Evolutionary conservation across 2,113 vertebrate species (phyloP).

Genomic region (Hippocampus comes): DNA sequence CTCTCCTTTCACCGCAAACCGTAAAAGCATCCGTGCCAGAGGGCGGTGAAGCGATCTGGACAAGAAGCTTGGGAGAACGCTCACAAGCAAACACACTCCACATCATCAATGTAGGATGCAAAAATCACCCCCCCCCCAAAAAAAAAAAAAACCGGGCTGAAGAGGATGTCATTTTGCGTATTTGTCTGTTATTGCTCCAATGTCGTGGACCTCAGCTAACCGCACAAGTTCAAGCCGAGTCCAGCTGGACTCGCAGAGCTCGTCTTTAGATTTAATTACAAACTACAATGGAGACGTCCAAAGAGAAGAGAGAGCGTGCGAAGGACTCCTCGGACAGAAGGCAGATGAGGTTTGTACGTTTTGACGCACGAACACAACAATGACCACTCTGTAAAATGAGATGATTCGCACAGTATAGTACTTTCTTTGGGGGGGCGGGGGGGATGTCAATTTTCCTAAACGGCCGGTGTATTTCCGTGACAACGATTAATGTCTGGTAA

Average conservation of each 20-base stretch:
- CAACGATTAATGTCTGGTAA: too few species aligned
- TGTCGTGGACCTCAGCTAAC: constrained; percentile 33
- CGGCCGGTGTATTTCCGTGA: too few species aligned
- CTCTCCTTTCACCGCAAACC: constrained; percentile 65
- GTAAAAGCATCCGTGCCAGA: constrained; percentile 27
- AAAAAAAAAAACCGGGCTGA: neutral
- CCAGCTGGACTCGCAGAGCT: constrained; percentile 41
- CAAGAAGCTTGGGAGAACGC: constrained; percentile 12
- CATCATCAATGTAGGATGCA: constrained; percentile 29
- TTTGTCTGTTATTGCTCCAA: constrained; percentile 1
- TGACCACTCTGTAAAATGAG: too few species aligned
- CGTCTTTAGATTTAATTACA: constrained; percentile 63
- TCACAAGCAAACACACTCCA: constrained; percentile 15
- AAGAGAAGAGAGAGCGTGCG: constrained; percentile 9
- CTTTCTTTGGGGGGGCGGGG: too few species aligned
- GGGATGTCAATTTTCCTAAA: too few species aligned
- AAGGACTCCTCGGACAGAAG: neutral
- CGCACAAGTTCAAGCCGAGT: constrained; percentile 48
- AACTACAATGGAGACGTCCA: constrained; percentile 48
- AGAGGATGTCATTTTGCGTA: constrained; percentile 9
- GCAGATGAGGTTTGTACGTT: neutral
- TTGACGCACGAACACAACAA: too few species aligned
- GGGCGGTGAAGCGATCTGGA: constrained; percentile 18
- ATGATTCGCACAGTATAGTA: too few species aligned
- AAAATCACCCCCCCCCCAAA: neutral